Conservation (phyloP, 1,140 invertebrate genomes). For the Macrobrachium nipponense region DNA sequence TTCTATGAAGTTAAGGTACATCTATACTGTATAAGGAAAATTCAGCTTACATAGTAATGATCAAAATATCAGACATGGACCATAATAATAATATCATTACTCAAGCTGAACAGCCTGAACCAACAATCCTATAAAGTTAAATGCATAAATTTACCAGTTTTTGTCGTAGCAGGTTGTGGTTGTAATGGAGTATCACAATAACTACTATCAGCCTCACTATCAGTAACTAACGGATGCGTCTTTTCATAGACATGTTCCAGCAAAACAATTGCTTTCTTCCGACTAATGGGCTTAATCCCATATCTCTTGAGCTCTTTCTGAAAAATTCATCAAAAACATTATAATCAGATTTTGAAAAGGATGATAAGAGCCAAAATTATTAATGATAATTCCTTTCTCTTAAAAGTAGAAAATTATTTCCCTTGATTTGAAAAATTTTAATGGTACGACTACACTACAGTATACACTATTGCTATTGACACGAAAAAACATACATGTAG, state of each 20-base stretch:
- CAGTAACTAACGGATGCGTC: conserved; percentile 67
- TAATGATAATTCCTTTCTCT: no score
- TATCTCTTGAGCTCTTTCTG: conserved; percentile 70
- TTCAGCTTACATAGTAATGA: no score
- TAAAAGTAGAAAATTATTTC: no score
- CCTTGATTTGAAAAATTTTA: no score
- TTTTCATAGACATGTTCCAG: conserved; percentile 71
- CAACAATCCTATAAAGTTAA: no score
- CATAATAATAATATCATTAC: no score
- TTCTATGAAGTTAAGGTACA: no score
- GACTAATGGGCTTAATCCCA: conserved; percentile 69
- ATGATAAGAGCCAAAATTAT: not conserved
- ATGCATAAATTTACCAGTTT: not conserved
- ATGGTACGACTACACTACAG: not conserved
- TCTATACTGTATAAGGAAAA: no score
- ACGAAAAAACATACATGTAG: not conserved
- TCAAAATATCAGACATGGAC: no score
- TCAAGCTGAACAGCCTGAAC: no score
- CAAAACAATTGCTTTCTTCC: conserved; percentile 69
- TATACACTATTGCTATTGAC: not conserved
- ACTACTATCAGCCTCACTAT: conserved; percentile 61
- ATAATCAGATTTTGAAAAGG: not conserved
- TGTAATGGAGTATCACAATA: conserved; percentile 42
- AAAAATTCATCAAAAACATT: conserved; percentile 46
- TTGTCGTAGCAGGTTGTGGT: not conserved